phyloP scores from a whole-genome alignment of 1,140 invertebrate genomes.

The Pinna nobilis region DNA sequence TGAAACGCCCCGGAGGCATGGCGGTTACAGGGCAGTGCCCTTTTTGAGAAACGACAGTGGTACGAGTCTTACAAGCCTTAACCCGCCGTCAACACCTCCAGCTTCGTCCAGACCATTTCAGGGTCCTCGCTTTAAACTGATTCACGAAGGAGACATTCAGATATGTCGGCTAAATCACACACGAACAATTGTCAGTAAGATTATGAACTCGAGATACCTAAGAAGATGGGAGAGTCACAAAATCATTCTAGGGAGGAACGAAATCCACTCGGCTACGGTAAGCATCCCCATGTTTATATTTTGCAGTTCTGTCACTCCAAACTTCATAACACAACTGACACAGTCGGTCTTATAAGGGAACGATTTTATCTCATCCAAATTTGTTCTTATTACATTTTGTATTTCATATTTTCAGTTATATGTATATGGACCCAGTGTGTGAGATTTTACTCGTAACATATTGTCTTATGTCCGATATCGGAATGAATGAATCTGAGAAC shows the following conservation, averaged over 20 bases:
- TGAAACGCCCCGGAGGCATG: slow-evolving; percentile 3
- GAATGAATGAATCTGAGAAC: too few species aligned
- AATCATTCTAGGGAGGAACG: slow-evolving; percentile 82
- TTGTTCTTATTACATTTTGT: too few species aligned
- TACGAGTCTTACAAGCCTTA: slow-evolving; percentile 22
- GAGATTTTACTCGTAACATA: too few species aligned
- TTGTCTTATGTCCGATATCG: too few species aligned
- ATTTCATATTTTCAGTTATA: too few species aligned
- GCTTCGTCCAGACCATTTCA: slow-evolving; percentile 36
- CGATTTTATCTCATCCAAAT: too few species aligned
- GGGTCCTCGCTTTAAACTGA: slow-evolving; percentile 81
- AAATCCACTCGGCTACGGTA: slow-evolving; percentile 86
- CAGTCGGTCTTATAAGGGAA: too few species aligned
- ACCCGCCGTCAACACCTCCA: slow-evolving; percentile 21
- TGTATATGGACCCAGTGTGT: too few species aligned
- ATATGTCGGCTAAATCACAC: slow-evolving; percentile 88
- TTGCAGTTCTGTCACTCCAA: too few species aligned
- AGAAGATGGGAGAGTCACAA: slow-evolving; percentile 88
- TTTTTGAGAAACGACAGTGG: slow-evolving; percentile 36
- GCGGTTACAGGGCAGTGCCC: slow-evolving; percentile 6
- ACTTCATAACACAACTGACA: too few species aligned
- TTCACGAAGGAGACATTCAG: slow-evolving; percentile 85
- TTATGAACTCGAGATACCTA: slow-evolving; percentile 87
- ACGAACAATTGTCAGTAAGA: slow-evolving; percentile 87
- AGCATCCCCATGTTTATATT: too few species aligned